Evolutionary conservation across 2,797 vertebrate species (phyloP), one percentile per base, ranked within the genome.

Genomic region (Lepus townsendii): DNA sequence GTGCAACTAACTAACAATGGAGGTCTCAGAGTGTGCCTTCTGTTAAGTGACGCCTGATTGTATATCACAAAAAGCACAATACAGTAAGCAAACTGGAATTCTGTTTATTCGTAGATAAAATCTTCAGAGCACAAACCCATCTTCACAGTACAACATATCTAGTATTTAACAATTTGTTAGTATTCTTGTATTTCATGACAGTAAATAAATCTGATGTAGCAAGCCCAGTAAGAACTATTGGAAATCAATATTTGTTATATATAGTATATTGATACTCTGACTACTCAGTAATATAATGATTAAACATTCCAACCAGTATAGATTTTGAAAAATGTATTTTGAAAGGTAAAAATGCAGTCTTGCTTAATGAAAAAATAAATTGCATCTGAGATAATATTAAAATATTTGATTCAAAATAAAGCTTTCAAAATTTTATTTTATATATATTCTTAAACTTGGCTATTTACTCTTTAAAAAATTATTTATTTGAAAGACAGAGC

Each of bases 291-390:
- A 65, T 52, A 65, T 47, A 77, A 83, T 54, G 32, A 68, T 86
- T 78, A 92, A 90, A 12, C 38, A 90, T 88, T 93, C 47, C 24
- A 89, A 69, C 52, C 42, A 66, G 54, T 12, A 50, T 12, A 14
- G 63, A 96, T 69, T 82, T 87, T 94, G n/a, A 80, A 84, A 72
- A 86, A 50, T 66, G 20, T 42, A 63, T 63, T 69, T 42, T 72
- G 6, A 87, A 87, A 83, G 35, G 22, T 47, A 77, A 47, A 83
- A 76, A 90, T 71, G 38, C 80, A 88, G 26, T 60, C 24, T 87
- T 52, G 19, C 7, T 75, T 77, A 73, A 79, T 27, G 26, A 77
- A 19, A 77, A 38, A 92, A 79, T 60, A 88, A 78, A 78, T 72
- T 69, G 7, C 11, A 88, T 32, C 50, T 77, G 26, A 71, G 7